phyloP scores from a whole-genome alignment of 2,113 vertebrate species.

The Ursus arctos region DNA sequence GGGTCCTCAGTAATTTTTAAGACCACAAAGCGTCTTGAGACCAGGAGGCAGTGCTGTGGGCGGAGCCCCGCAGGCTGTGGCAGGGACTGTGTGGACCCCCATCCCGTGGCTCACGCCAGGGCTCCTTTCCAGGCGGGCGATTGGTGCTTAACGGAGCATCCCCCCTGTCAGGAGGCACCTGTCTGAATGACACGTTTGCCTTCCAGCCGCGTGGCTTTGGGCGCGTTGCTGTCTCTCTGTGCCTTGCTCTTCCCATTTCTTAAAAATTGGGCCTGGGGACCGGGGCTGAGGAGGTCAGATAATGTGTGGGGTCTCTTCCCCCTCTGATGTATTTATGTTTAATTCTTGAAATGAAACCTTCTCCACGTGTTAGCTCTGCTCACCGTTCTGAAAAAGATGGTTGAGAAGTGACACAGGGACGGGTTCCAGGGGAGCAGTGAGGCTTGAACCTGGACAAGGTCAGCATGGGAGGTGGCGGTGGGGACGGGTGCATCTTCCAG shows the following conservation, averaged over 20 bases:
- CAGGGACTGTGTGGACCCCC: not conserved
- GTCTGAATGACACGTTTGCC: not conserved
- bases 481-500: not conserved
- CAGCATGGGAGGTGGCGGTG: not conserved
- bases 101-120: not conserved
- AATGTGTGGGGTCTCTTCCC: not conserved
- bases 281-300: not conserved
- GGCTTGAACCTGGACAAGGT: not conserved
- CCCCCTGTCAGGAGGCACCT: not conserved
- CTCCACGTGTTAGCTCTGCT: not conserved
- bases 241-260: not conserved
- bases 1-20: not conserved
- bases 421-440: not conserved
- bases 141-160: not conserved
- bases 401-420: not conserved
- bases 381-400: not conserved
- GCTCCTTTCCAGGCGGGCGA: not conserved
- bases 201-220: not conserved
- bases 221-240: not conserved
- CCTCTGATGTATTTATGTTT: not conserved
- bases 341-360: not conserved
- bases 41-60: not conserved
- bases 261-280: not conserved
- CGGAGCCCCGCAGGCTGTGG: not conserved
- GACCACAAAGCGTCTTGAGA: not conserved